Base-by-base conservation (phyloP, 2,888 invertebrate genomes). In the Heliconius aoede region DNA sequence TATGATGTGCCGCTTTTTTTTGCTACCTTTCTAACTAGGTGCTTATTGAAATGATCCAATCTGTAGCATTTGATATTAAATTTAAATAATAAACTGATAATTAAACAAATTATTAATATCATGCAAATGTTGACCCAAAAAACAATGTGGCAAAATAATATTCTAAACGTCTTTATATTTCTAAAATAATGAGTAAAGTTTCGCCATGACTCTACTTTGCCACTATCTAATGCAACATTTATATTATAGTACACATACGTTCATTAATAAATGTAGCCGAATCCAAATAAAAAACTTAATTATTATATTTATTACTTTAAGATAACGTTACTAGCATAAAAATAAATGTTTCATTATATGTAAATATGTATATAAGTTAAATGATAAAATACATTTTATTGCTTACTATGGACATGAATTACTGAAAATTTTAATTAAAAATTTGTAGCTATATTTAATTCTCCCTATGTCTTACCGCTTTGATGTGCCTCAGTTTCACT, bases 121-220 rank as follows among this genome's bases (percentile, higher is more conserved):
- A 93, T 93, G 94, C 94, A 86, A 86, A 85, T 88, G 86, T 84
- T 88, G 88, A 91, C 90, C 82, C 86, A 86, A 84, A 90, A 88
- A 90, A 91, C 88, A 86, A 83, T 88, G 93, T 93, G 93, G 94
- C 94, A 93, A 91, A 92, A 83, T 86, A 92, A 87, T 87, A 85
- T 86, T 85, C 86, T 83, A 85, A 86, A 82, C 83, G 85, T 87
- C 80, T 83, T 36, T 65, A 36, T 40, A 24, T 86, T 83, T 86
- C 88, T 90, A 90, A 88, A 90, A 89, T 85, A 83, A 91, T 86
- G 93, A 93, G 93, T 94, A 94, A 94, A 88, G 94, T 94, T 94
- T 94, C 94, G 94, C 94, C 91, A 92, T 93, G 94, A 94, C 90
- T 92, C 93, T 92, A 93, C 92, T 91, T 92, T 93, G 93, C 94